Evolutionary conservation across 2,113 vertebrate species (phyloP).

Genomic region (Lamprotornis superbus): DNA sequence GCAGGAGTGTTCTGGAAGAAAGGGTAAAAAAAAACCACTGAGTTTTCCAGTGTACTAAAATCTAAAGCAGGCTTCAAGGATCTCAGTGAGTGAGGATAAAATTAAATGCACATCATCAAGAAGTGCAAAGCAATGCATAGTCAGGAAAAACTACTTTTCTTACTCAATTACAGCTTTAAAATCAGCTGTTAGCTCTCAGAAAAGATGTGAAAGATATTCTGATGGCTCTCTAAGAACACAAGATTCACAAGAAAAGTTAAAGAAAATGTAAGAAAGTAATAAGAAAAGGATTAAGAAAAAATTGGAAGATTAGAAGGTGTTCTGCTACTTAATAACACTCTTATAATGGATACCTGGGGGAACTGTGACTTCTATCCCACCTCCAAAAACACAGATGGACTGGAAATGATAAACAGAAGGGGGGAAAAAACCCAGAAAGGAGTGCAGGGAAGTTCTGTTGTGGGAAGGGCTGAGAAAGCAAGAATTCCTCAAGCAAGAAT

Average conservation of each 20-base stretch:
- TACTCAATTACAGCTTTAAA: background rate
- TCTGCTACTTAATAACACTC: background rate
- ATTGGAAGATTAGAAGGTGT: background rate
- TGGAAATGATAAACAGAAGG: background rate
- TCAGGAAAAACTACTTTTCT: background rate
- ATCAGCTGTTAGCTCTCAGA: background rate
- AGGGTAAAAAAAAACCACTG: background rate
- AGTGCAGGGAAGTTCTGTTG: background rate
- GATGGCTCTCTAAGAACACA: background rate
- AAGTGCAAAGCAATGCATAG: background rate
- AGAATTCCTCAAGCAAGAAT: background rate
- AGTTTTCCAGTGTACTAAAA: background rate
- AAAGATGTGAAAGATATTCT: background rate
- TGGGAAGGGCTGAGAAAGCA: background rate
- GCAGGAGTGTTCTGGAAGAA: background rate
- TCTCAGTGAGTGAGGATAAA: background rate
- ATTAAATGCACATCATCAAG: background rate
- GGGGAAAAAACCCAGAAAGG: accelerated
- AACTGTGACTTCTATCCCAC: background rate
- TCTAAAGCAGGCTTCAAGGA: background rate
- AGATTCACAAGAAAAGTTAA: background rate
- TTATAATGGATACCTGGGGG: background rate
- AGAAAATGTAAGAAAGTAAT: background rate
- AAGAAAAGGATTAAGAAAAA: background rate
- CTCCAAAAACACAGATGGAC: background rate